Percentiles rank a stretch among this genome's conserved stretches.
Evolutionary conservation across 2,888 invertebrate genomes (phyloP).

Genomic region (Scelioninae gen. 2): DNA sequence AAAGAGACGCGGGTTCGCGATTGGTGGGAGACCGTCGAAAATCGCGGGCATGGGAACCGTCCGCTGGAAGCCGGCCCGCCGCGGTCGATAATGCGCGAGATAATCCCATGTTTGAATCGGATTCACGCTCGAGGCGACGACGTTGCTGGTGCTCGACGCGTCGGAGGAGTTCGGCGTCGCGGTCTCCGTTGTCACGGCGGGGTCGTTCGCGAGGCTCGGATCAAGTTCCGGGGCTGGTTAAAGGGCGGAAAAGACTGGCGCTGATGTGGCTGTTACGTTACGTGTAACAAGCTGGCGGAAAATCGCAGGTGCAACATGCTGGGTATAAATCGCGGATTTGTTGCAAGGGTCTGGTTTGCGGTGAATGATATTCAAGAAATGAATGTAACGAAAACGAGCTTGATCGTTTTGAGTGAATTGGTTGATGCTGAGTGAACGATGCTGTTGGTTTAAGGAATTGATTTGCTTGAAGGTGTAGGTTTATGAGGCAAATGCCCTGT

Average conservation of each 20-base stretch:
- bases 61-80: slow-evolving; percentile 53
- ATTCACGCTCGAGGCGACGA: slow-evolving; percentile 44
- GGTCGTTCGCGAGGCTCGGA: not conserved
- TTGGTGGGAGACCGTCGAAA: not conserved
- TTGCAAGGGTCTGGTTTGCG: too few relatives aligned
- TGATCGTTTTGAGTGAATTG: too few relatives aligned
- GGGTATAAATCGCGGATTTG: too few relatives aligned
- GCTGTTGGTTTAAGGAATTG: too few relatives aligned
- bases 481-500: too few relatives aligned
- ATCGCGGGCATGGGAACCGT: not conserved
- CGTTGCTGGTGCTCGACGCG: slow-evolving; percentile 17
- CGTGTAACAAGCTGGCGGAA: not conserved
- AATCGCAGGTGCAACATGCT: not conserved
- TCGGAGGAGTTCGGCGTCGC: slow-evolving; percentile 9
- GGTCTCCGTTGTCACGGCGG: slow-evolving; percentile 4
- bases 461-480: too few relatives aligned
- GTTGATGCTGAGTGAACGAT: too few relatives aligned
- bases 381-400: too few relatives aligned
- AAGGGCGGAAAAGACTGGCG: too few relatives aligned
- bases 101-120: slow-evolving; percentile 60
- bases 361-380: too few relatives aligned
- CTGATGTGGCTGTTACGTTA: not conserved
- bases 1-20: too few relatives aligned
- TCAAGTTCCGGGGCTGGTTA: too few relatives aligned
- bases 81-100: slow-evolving; percentile 61